These are phyloP conservation scores for Cepaea nemoralis DNA, from an alignment of 1,140 invertebrate genomes.

Conservation along the genomic window DNA sequence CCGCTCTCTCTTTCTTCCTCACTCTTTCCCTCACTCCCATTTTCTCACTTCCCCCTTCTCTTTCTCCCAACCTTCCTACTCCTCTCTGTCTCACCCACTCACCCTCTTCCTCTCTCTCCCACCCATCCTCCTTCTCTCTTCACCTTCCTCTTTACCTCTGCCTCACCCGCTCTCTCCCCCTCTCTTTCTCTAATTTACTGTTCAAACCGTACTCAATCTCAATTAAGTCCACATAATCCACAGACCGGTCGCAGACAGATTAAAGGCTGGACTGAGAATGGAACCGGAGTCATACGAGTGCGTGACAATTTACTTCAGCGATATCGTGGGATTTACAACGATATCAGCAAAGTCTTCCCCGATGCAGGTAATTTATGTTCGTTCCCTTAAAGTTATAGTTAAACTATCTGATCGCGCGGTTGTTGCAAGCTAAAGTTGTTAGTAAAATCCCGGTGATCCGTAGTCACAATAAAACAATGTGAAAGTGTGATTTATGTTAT, in stretches of 20 bases:
- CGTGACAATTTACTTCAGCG: constrained; percentile 91
- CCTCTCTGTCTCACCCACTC: not conserved
- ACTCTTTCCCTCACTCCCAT: not conserved
- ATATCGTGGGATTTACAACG: constrained; percentile 89
- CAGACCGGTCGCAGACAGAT: constrained; percentile 63
- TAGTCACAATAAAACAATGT: too few relatives aligned
- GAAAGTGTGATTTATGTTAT: too few relatives aligned
- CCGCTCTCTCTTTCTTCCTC: not conserved
- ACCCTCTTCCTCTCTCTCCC: not conserved
- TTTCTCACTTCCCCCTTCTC: too few relatives aligned
- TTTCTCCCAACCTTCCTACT: not conserved
- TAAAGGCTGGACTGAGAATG: constrained; percentile 88
- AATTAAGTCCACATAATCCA: too few relatives aligned
- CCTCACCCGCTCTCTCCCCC: not conserved
- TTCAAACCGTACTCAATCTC: too few relatives aligned
- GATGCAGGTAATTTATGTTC: constrained; percentile 53
- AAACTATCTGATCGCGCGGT: too few relatives aligned
- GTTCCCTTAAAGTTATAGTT: too few relatives aligned
- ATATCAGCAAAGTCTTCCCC: constrained; percentile 60
- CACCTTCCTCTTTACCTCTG: too few relatives aligned
- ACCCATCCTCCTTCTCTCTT: too few relatives aligned
- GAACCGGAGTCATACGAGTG: constrained; percentile 88
- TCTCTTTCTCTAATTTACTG: too few relatives aligned
- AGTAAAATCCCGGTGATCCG: too few relatives aligned
- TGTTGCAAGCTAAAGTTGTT: too few relatives aligned